These are phyloP conservation scores for Tyto alba DNA, from an alignment of 2,113 vertebrate genomes.

Conservation along the genomic window DNA sequence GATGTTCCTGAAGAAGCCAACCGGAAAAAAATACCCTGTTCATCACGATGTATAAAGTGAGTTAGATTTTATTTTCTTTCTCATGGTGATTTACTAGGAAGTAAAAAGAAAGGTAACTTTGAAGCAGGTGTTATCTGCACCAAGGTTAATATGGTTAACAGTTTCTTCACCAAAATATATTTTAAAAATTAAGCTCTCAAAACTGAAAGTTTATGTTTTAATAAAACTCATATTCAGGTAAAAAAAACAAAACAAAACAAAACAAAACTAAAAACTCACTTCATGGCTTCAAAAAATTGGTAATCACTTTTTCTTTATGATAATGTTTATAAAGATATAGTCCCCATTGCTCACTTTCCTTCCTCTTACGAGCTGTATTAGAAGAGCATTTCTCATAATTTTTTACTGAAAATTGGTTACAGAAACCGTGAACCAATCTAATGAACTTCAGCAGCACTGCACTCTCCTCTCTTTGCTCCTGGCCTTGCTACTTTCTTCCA, in stretches of 20 bases:
- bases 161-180: not conserved
- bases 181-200: not conserved
- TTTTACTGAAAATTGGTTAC: not conserved
- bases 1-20: conserved; percentile 71
- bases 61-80: conserved; percentile 22
- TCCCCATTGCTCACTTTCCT: not conserved
- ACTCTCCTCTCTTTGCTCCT: not conserved
- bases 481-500: not conserved
- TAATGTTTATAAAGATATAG: not conserved
- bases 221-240: not conserved
- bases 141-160: not conserved
- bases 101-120: not conserved
- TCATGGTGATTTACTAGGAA: not conserved
- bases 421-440: not conserved
- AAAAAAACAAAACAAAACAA: too few species aligned
- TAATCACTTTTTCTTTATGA: not conserved
- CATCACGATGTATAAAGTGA: conserved; percentile 74
- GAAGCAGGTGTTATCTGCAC: not conserved
- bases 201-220: not conserved
- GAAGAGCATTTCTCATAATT: not conserved
- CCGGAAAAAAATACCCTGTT: conserved; percentile 57
- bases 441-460: not conserved
- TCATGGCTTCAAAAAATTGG: not conserved
- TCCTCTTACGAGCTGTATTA: not conserved
- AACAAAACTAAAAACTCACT: not conserved